Percentiles rank a stretch among this genome's conserved stretches.
Evolutionary conservation across 2,113 vertebrate species (phyloP).

Genomic region (Megaceryle torquata): DNA sequence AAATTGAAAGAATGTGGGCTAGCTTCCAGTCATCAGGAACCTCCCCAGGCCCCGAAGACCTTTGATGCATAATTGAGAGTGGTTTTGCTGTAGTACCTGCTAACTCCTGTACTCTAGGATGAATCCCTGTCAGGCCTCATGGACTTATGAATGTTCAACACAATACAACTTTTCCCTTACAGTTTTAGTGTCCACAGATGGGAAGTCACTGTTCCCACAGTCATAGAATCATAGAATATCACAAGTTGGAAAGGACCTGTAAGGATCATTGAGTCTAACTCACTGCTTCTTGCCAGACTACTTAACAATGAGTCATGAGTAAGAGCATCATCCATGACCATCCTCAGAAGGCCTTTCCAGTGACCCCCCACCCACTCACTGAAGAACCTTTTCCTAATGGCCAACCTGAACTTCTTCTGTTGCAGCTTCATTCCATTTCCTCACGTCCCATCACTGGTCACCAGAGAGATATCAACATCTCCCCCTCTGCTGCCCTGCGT

Average conservation of each 20-base stretch:
- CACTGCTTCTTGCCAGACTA: background rate
- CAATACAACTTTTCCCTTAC: background rate
- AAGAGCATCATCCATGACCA: accelerated
- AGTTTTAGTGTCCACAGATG: background rate
- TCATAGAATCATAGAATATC: background rate
- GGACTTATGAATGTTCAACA: background rate
- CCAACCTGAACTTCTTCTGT: background rate
- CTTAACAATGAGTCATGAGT: background rate
- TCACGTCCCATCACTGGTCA: background rate
- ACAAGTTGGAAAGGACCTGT: background rate
- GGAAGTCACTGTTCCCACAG: background rate
- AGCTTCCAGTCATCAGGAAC: background rate
- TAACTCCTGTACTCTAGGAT: background rate
- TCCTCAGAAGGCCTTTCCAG: background rate
- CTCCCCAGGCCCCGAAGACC: background rate
- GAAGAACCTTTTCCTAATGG: background rate
- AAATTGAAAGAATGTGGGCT: background rate
- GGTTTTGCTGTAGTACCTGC: background rate
- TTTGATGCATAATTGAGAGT: background rate
- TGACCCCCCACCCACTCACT: background rate
- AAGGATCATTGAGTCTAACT: background rate
- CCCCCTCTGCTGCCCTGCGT: background rate
- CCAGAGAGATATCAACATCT: background rate
- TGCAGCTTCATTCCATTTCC: background rate
- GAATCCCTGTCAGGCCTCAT: background rate